Evolutionary conservation across 2,113 vertebrate species (phyloP).

Genomic region (Caloenas nicobarica): DNA sequence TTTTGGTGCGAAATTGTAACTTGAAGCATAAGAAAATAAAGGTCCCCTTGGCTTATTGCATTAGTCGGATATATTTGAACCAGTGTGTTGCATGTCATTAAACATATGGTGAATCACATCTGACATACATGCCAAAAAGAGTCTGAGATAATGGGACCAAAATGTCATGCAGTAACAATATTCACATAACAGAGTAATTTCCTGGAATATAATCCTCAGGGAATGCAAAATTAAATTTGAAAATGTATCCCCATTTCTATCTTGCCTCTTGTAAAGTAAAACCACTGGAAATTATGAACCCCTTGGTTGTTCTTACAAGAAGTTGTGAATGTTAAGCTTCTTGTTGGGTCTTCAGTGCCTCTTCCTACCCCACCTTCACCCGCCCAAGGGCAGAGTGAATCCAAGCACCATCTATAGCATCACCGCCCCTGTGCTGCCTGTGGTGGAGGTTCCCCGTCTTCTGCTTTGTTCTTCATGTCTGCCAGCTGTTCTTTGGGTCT

Average conservation of each 20-base stretch:
- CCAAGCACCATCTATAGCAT: not conserved
- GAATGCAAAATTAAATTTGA: not conserved
- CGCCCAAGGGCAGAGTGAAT: not conserved
- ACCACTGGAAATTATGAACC: not conserved
- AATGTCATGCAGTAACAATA: not conserved
- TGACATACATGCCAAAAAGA: constrained; percentile 13
- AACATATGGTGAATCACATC: constrained; percentile 24
- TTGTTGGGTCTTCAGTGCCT: not conserved
- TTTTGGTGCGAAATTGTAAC: constrained; percentile 28
- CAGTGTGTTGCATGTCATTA: not conserved
- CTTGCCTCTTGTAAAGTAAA: not conserved
- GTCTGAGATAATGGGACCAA: constrained; percentile 52
- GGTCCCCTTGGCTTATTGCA: not conserved
- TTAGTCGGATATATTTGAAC: constrained; percentile 15
- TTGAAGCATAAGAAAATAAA: constrained; percentile 11
- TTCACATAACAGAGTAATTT: constrained; percentile 14
- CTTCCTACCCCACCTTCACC: not conserved
- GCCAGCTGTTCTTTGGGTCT: not conserved
- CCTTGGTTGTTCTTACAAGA: not conserved
- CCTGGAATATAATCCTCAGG: constrained; percentile 14
- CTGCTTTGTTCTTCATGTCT: not conserved
- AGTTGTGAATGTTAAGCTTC: not conserved
- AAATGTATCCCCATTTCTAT: not conserved
- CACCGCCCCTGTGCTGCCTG: accelerated
- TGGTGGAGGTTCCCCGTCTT: not conserved